phyloP scores from a whole-genome alignment of 2,888 invertebrate species.

The Colostygia pectinataria region DNA sequence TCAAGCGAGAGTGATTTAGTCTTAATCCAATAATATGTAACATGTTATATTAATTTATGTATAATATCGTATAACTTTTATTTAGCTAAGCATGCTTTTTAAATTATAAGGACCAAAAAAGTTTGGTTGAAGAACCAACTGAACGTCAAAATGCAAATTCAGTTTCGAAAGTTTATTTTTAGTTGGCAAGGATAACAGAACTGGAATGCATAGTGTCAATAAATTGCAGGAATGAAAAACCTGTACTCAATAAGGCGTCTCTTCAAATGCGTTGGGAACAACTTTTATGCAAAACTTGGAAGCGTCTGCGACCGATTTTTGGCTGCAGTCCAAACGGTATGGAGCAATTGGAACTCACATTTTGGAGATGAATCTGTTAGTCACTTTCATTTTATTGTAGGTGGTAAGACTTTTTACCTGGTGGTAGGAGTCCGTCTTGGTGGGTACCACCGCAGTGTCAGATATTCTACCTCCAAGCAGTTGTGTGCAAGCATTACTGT shows the following conservation, averaged over 20 bases:
- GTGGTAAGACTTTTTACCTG: no score
- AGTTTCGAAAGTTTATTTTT: slow-evolving; percentile 18
- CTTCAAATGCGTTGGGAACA: slow-evolving; percentile 62
- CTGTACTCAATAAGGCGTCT: slow-evolving; percentile 44
- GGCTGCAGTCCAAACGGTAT: slow-evolving; percentile 57
- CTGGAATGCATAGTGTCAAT: slow-evolving; percentile 41
- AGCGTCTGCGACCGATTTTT: slow-evolving; percentile 61
- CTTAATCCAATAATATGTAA: no score
- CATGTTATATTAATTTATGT: no score
- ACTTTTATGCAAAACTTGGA: slow-evolving; percentile 62
- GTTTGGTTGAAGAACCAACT: slow-evolving; percentile 1
- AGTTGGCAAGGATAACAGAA: slow-evolving; percentile 24
- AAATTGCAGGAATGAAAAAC: slow-evolving; percentile 47
- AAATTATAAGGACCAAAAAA: neutral
- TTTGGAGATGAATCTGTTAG: slow-evolving; percentile 19
- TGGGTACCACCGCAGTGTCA: no score
- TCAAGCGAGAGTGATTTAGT: no score
- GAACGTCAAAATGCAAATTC: slow-evolving; percentile 3
- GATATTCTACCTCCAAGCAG: no score
- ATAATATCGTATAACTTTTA: neutral
- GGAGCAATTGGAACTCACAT: slow-evolving; percentile 32
- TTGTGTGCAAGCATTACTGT: no score
- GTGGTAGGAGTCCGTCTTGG: no score
- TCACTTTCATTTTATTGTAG: slow-evolving; percentile 10
- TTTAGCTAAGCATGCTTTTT: no score